Evolutionary conservation across 2,888 invertebrate species (phyloP).

Genomic region (Arctia plantaginis): DNA sequence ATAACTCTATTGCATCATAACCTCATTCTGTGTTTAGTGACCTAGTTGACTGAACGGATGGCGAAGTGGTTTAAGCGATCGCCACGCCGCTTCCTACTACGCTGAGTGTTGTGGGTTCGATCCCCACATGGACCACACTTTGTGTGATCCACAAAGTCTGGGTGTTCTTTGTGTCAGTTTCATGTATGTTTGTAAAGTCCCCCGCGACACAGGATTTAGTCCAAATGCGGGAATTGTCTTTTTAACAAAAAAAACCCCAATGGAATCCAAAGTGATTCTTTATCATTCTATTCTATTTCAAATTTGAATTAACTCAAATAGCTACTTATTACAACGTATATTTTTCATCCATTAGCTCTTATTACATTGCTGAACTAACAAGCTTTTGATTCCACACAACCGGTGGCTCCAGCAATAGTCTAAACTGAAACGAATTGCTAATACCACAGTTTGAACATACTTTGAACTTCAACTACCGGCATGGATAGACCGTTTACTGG

Average conservation of each 20-base stretch:
- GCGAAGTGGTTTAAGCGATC: too few species aligned
- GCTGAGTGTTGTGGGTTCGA: too few species aligned
- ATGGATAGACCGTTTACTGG: conserved; percentile 18
- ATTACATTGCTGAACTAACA: conserved; percentile 35
- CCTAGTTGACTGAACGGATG: too few species aligned
- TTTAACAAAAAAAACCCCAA: too few species aligned
- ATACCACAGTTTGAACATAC: conserved; percentile 24
- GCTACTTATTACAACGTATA: conserved; percentile 21
- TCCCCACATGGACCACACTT: too few species aligned
- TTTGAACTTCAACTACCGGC: conserved; percentile 24
- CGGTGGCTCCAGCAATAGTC: conserved; percentile 36
- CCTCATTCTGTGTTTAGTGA: not conserved
- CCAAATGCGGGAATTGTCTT: too few species aligned
- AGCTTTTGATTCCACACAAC: conserved; percentile 38
- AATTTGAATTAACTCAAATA: not conserved
- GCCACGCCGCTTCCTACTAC: too few species aligned
- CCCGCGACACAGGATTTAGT: too few species aligned
- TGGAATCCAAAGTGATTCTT: not conserved
- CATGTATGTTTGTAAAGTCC: too few species aligned
- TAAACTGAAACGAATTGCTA: conserved; percentile 47
- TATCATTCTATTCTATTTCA: conserved; percentile 2
- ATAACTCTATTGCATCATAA: not conserved
- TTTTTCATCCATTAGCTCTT: conserved; percentile 41
- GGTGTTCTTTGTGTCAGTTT: too few species aligned
- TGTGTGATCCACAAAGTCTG: too few species aligned